Evolutionary conservation across 2,113 vertebrate genomes (phyloP), one percentile per base, ranked within the genome.

Genomic region (Gallinago paraguaiae): DNA sequence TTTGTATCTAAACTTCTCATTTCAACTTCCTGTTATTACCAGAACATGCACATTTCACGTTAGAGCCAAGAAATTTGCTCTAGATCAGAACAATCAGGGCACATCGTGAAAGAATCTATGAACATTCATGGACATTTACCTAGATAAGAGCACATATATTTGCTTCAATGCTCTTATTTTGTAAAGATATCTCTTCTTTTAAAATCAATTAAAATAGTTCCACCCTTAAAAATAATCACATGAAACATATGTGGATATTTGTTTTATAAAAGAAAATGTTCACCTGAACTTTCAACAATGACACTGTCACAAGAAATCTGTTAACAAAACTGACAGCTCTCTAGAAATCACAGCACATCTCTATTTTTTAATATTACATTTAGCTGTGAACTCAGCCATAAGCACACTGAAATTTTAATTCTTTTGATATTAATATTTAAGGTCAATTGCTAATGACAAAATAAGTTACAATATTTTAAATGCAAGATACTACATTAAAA

Each of bases 221-320:
- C 6, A 48, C 9, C 28, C 41, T 64, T 59, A 41, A 72, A 85
- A 78, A 56, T 3, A 65, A 19, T n/a, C 57, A 61, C 11, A 13
- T 39, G 1, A 60, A 92, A 57, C 8, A 7, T 9, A 22, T 18
- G 6, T 7, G 14, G 50, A 35, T 82, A 19, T 57, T 54, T 45
- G 14, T 64, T 92, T 70, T 22, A 88, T 28, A 77, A 46, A 69
- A 82, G 41, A 65, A 86, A 60, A 68, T 30, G 12, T 39, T 86
- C 7, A 71, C 28, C 15, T 84, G n/a, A 90, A 54, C 13, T 59
- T 57, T 24, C 27, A 77, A 71, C 43, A 67, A 31, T 9, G 35
- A 51, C 27, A 20, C 30, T 45, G 20, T 18, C 59, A 72, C 20
- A 81, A 57, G 30, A 68, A 84, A 59, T 0, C 2, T 0, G 0